Base-by-base conservation (phyloP, 2,797 vertebrate species). In the Muscicapa striata region DNA sequence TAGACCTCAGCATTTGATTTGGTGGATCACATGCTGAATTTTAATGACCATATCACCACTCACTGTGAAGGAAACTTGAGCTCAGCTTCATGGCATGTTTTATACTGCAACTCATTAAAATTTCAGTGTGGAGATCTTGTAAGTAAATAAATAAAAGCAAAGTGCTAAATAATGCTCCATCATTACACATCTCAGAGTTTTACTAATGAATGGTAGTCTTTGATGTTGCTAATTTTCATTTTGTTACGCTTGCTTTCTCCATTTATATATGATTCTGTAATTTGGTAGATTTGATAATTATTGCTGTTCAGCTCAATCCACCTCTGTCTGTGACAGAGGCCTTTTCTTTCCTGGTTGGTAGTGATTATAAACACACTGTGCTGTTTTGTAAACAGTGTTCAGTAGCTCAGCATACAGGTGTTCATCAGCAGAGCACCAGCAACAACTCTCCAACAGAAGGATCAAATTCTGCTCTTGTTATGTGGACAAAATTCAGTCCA, bases 401-500 rank as follows among this genome's bases (percentile, higher is more conserved):
- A 5, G 43, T 45, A 54, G 63, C 76, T 77, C 58, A 54, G 36
- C 15, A 4, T 5, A 4, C 5, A 16, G 23, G 24, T 78, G 18
- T 30, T 75, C 52, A 30, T 34, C 64, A 15, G 32, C 34, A 58
- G 15, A 55, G 63, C 41, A 62, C 40, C 57, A 70, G 58, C 57
- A 75, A 32, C 41, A 13, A 13, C 8, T 83, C 26, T 16, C 7
- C 20, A 51, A 0, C 0, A 36, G 49, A n/a, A 83, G 18, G 22
- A 57, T 40, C 18, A 49, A 58, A 75, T 75, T 48, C 57, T 57
- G 34, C 34, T 52, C 30, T 52, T 49, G 21, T 48, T 63, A 23
- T 0, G 0, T 5, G 18, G 43, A 49, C 66, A 61, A 22, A 58
- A 45, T 74, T 70, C n/a, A 51, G 16, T 34, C 5, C 36, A 36